Base-by-base conservation (phyloP, 2,797 vertebrate species). In the Syncerus caffer region DNA sequence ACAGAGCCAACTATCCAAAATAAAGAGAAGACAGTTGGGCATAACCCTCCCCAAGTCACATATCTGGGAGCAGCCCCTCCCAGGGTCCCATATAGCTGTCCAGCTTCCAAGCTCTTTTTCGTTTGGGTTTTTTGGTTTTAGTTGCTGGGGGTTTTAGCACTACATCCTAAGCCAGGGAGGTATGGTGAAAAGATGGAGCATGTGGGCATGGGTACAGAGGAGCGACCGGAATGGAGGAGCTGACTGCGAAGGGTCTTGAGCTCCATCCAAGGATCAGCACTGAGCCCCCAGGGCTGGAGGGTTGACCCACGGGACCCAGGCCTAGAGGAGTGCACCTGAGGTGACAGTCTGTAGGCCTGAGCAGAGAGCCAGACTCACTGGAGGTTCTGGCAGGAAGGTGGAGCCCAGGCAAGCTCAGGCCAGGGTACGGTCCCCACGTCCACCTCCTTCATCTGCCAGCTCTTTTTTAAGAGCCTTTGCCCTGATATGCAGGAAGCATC, bases 351-450 rank as follows among this genome's bases (percentile, higher is more conserved):
- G 6, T 31, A n/a, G 50, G 19, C 23, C 84, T 79, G 31, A 53
- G 31, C 25, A 62, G 55, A 84, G 19, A 74, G 58, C 27, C 60
- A 31, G 38, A 47, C 13, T 55, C 31, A 10, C 88, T 25, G 21
- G 38, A 76, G 31, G 2, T 38, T 57, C 84, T 47, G 45, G 85
- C 13, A 15, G 14, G n/a, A 92, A 21, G 19, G 25, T 2, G 2
- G 23, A 45, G 34, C 27, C 87, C 58, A 17, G 29, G 57, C 2
- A 19, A 71, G 74, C 27, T n/a, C 53, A 53, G 4, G 50, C 8
- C 51, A 31, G 6, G 2, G 3, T 14, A 21, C 9, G 0, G 4
- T 11, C n/a, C 58, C n/a, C 3, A 1, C 1, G 13, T 11, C n/a
- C 7, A 10, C 55, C 31, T 62, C 57, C 25, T 29, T 85, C 57